A percentile compares a stretch with the other conserved stretches of the same genome.
phyloP scores from a whole-genome alignment of 1,140 invertebrate genomes.

The Diachasmimorpha longicaudata region DNA sequence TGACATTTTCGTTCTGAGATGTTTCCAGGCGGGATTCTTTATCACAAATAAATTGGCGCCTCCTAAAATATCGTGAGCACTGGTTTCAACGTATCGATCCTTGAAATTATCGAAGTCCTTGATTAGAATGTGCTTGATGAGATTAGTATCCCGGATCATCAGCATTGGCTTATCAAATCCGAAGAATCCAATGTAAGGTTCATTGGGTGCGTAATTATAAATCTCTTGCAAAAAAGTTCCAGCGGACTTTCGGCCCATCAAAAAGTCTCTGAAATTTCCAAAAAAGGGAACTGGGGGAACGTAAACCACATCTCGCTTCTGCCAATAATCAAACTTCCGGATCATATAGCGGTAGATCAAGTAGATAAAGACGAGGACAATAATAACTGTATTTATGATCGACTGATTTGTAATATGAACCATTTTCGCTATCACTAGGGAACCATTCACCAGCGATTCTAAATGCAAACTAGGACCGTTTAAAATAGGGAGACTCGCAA shows the following conservation, averaged over 20 bases:
- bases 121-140: constrained; percentile 58
- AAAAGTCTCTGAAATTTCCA: constrained; percentile 44
- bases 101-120: constrained; percentile 61
- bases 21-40: constrained; percentile 53
- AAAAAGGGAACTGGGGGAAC: constrained; percentile 42
- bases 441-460: no score
- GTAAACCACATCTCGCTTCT: constrained; percentile 43
- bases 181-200: constrained; percentile 50
- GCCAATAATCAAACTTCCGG: constrained; percentile 56
- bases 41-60: constrained; percentile 45
- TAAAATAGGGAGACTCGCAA: no score
- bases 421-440: neutral
- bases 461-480: no score
- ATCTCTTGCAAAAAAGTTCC: constrained; percentile 27
- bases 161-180: constrained; percentile 51
- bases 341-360: constrained; percentile 45
- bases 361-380: neutral
- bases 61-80: constrained; percentile 39
- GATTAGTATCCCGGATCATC: constrained; percentile 55
- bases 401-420: neutral
- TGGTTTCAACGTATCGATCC: constrained; percentile 37
- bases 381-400: neutral
- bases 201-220: constrained; percentile 29
- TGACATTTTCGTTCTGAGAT: constrained; percentile 52
- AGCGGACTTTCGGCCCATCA: constrained; percentile 23